Conservation (phyloP, 2,888 invertebrate species). For the Omphaloscelis lunosa region DNA sequence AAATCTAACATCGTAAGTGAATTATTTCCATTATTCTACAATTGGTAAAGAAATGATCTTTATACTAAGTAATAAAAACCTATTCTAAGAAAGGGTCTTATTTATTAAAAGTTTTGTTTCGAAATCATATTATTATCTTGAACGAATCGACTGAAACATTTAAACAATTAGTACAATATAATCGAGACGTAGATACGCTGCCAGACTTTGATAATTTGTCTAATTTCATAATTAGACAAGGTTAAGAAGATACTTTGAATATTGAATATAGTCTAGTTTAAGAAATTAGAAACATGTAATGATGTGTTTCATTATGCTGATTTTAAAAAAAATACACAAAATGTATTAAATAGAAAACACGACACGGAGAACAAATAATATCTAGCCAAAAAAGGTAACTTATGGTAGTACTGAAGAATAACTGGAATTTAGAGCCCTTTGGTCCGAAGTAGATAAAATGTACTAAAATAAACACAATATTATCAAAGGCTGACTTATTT, state of each 20-base stretch:
- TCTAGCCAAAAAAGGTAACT: neutral
- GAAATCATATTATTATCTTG: conserved; percentile 32
- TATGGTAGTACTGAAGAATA: neutral
- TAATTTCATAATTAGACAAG: conserved; percentile 36
- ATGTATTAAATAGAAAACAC: neutral
- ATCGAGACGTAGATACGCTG: conserved; percentile 21
- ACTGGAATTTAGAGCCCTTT: neutral
- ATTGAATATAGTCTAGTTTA: neutral
- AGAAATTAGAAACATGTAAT: conserved; percentile 1
- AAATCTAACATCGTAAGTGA: neutral
- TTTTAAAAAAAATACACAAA: neutral
- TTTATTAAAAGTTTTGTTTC: conserved; percentile 23
- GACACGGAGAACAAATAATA: neutral
- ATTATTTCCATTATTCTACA: neutral
- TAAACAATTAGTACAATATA: conserved; percentile 41
- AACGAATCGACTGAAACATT: conserved; percentile 37
- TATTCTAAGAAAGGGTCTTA: conserved; percentile 4
- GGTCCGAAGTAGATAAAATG: neutral
- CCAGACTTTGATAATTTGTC: conserved; percentile 56
- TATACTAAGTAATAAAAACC: neutral
- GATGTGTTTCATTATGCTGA: neutral
- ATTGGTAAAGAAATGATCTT: neutral
- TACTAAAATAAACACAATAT: neutral
- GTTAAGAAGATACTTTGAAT: conserved; percentile 33
- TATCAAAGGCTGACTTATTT: neutral